These are phyloP conservation scores for Rhagologus leucostigma DNA, from an alignment of 2,113 vertebrate species.

Conservation along the genomic window DNA sequence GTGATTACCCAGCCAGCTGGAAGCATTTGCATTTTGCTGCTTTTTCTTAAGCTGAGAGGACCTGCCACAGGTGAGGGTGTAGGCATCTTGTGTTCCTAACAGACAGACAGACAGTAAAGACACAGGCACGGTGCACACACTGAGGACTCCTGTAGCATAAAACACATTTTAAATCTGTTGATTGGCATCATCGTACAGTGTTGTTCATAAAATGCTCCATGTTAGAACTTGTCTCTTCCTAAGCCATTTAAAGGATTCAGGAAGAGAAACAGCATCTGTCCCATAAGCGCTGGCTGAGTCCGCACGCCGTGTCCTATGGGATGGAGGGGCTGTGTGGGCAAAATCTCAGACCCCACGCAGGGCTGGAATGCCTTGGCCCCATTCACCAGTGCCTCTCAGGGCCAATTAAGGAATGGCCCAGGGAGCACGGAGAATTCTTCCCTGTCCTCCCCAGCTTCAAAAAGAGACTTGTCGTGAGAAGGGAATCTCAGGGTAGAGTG, in stretches of 20 bases:
- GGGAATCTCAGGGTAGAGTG: not conserved
- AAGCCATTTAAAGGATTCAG: not conserved
- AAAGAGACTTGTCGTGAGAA: not conserved
- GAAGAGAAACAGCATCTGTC: not conserved
- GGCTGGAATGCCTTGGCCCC: slow-evolving; percentile 17
- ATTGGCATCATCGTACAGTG: not conserved
- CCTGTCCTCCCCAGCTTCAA: not conserved
- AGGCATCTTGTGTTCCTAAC: slow-evolving; percentile 76
- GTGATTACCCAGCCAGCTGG: slow-evolving; percentile 73
- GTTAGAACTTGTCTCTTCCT: not conserved
- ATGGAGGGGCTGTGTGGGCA: not conserved
- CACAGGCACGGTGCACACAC: not conserved
- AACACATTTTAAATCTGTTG: not conserved
- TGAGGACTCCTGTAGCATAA: not conserved
- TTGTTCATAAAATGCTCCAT: not conserved
- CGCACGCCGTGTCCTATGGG: not conserved
- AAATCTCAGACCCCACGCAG: not conserved
- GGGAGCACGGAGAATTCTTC: slow-evolving; percentile 25
- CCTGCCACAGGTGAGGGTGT: slow-evolving; percentile 74
- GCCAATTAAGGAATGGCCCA: slow-evolving; percentile 44
- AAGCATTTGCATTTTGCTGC: slow-evolving; percentile 70
- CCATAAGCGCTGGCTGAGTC: fast-evolving
- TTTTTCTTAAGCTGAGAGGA: slow-evolving; percentile 71
- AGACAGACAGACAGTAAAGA: slow-evolving; percentile 66
- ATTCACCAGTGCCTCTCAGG: not conserved